Percentiles rank a stretch among this genome's conserved stretches.
Conservation (phyloP, 2,113 vertebrate genomes). For the Cinclus mexicanus region DNA sequence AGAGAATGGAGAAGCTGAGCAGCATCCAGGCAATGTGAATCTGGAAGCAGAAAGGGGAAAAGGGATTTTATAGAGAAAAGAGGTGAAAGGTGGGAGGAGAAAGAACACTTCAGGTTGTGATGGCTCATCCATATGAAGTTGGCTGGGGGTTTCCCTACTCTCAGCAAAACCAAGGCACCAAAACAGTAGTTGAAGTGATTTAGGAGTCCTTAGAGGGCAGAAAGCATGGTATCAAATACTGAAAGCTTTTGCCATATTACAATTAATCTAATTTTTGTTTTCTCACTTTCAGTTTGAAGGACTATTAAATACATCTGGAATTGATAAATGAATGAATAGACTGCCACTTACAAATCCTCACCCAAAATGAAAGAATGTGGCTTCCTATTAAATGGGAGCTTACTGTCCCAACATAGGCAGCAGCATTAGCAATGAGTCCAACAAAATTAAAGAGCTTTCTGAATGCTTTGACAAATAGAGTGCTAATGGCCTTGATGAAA, state of each 20-base stretch:
- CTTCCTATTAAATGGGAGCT: conserved; percentile 26
- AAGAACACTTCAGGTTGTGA: background rate
- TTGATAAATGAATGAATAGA: conserved; percentile 46
- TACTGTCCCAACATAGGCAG: conserved; percentile 4
- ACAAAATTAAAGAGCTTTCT: conserved; percentile 30
- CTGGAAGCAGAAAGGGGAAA: background rate
- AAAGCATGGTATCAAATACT: background rate
- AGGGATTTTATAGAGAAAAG: background rate
- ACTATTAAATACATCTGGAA: conserved; percentile 48
- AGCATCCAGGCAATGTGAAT: background rate
- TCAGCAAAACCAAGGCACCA: background rate
- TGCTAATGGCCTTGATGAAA: conserved; percentile 49
- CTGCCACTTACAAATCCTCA: conserved; percentile 54
- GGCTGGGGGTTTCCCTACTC: background rate
- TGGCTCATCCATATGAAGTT: background rate
- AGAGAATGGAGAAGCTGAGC: background rate
- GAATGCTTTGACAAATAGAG: conserved; percentile 49
- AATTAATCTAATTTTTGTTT: conserved; percentile 38
- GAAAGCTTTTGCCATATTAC: background rate
- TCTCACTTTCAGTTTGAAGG: conserved; percentile 9
- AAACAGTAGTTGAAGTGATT: background rate
- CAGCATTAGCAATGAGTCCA: background rate
- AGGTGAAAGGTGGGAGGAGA: background rate
- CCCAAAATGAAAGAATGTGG: conserved; percentile 32
- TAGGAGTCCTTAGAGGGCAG: background rate